Conservation (phyloP, 2,797 vertebrate genomes). For the Peromyscus attwateri region DNA sequence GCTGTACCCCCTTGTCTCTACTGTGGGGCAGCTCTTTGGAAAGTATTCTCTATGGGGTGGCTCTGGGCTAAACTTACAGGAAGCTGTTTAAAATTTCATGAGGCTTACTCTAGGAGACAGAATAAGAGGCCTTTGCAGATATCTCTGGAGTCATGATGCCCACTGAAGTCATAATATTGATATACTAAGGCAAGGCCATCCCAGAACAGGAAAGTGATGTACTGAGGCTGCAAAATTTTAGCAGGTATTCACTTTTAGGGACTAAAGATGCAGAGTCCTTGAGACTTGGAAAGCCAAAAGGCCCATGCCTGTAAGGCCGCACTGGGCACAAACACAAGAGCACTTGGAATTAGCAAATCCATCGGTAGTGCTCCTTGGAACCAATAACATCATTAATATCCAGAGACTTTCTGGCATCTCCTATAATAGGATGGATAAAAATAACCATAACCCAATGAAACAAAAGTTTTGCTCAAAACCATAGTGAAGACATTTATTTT, state of each 20-base stretch:
- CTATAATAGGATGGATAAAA: conserved; percentile 38
- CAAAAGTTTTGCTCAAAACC: conserved; percentile 21
- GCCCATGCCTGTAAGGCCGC: background rate
- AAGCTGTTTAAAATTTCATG: background rate
- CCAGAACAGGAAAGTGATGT: background rate
- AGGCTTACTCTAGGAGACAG: background rate
- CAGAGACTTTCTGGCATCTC: conserved; percentile 33
- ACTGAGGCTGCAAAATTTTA: background rate
- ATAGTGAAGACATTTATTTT: background rate
- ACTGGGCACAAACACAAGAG: background rate
- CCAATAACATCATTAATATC: conserved; percentile 24
- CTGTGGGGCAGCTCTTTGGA: background rate
- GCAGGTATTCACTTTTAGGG: background rate
- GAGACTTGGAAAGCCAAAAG: background rate
- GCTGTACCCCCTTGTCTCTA: fast-evolving
- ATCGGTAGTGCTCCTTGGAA: conserved; percentile 55
- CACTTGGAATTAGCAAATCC: background rate
- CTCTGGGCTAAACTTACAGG: background rate
- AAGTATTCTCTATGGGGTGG: background rate
- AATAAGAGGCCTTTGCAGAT: background rate
- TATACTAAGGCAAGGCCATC: background rate
- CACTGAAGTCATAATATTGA: background rate
- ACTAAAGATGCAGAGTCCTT: background rate
- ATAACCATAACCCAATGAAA: conserved; percentile 23
- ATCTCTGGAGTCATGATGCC: background rate